Conservation (phyloP, 2,113 vertebrate species). For the Archocentrus centrarchus region DNA sequence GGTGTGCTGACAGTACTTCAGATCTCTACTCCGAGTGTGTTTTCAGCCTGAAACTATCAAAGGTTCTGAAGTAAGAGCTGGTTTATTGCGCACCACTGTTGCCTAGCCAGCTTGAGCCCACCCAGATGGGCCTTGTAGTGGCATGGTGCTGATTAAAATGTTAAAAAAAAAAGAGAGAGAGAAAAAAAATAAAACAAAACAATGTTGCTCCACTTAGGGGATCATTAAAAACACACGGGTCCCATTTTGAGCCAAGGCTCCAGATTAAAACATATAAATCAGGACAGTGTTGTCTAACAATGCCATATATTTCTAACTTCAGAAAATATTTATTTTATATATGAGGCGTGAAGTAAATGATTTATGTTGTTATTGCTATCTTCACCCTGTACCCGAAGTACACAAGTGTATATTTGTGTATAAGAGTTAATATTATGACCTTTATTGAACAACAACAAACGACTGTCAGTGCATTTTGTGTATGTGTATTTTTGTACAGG, state of each 20-base stretch:
- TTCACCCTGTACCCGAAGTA: slow-evolving; percentile 77
- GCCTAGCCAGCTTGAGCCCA: slow-evolving; percentile 51
- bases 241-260: slow-evolving; percentile 54
- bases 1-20: slow-evolving; percentile 62
- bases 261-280: slow-evolving; percentile 67
- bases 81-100: slow-evolving; percentile 30
- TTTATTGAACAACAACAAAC: slow-evolving; percentile 81
- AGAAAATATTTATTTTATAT: slow-evolving; percentile 79
- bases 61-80: slow-evolving; percentile 29
- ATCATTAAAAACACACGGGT: slow-evolving; percentile 73
- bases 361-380: slow-evolving; percentile 68
- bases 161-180: not conserved
- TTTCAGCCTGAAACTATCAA: slow-evolving; percentile 47
- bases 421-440: slow-evolving; percentile 85
- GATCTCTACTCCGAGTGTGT: slow-evolving; percentile 29
- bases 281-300: slow-evolving; percentile 62
- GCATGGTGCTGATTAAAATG: slow-evolving; percentile 75
- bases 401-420: slow-evolving; percentile 89
- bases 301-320: slow-evolving; percentile 69
- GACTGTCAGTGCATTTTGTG: slow-evolving; percentile 82
- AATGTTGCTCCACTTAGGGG: slow-evolving; percentile 68
- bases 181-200: slow-evolving; percentile 38
- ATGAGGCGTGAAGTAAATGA: slow-evolving; percentile 73
- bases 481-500: slow-evolving; percentile 86
- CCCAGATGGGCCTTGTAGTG: slow-evolving; percentile 63